Evolutionary conservation across 2,888 invertebrate genomes (phyloP), one percentile per base, ranked within the genome.

Genomic region (Yponomeuta plumbellus): DNA sequence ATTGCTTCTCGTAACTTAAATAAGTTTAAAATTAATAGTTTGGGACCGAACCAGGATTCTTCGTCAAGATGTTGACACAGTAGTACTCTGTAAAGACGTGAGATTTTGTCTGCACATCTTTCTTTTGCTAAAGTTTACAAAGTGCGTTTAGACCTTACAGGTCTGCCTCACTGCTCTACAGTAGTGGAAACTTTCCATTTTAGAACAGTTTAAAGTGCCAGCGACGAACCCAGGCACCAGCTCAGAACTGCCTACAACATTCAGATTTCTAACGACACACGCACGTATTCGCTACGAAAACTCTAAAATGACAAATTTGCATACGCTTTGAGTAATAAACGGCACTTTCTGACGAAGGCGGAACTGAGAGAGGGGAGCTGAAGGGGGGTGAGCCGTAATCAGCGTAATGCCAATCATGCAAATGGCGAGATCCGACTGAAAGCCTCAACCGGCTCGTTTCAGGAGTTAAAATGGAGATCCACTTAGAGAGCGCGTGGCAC

Each of bases 401-500:
- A 90, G 86, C 86, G 88, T 89, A 90, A 90, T 91, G 79, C 84
- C 89, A 91, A 91, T 91, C 90, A 91, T 91, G 90, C 89, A 90
- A 91, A 91, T 91, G 85, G 77, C 78, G 90, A 89, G 89, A 88
- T 88, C 86, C 89, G 80, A 85, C 88, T 91, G 90, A 91, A 89
- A 90, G 89, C 90, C 84, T 86, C 87, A 86, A 86, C 87, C 84
- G 85, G 87, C 87, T 89, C 88, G 90, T 90, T 91, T 89, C 90
- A 90, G 89, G 89, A 91, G 90, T 90, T 91, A 91, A 91, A 91
- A 91, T 90, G 89, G 86, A 89, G 89, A 91, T 89, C 89, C 90
- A 91, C 88, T 91, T 90, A 90, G 85, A 81, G 82, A 81, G 78
- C 84, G 89, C 90, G 89, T 88, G 83, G 73, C 89, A 85, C 87